These are phyloP conservation scores for Sylvicola fuscatus DNA, from an alignment of 2,888 invertebrate species.

Conservation along the genomic window DNA sequence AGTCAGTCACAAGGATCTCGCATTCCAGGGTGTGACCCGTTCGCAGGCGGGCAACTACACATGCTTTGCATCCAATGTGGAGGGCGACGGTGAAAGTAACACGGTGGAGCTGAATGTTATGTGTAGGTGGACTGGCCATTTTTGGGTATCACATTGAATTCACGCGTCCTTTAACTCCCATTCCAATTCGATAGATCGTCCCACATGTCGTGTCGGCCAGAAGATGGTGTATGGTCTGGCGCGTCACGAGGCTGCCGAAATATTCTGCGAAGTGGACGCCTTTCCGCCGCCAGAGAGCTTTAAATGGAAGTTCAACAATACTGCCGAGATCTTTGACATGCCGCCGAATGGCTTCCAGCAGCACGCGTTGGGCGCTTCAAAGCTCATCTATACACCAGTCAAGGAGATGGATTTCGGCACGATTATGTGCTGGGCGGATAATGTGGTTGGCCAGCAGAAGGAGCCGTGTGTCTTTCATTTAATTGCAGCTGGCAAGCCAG, in stretches of 20 bases:
- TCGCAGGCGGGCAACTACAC: constrained; percentile 72
- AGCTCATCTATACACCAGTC: constrained; percentile 55
- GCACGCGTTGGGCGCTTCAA: constrained; percentile 34
- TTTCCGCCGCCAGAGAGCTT: constrained; percentile 66
- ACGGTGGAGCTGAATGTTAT: constrained; percentile 66
- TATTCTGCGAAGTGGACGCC: constrained; percentile 67
- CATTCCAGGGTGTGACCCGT: constrained; percentile 57
- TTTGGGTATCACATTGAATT: no score
- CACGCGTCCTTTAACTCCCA: no score
- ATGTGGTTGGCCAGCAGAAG: constrained; percentile 45
- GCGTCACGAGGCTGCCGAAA: constrained; percentile 55
- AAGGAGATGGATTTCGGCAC: constrained; percentile 58
- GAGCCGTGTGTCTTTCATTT: constrained; percentile 59
- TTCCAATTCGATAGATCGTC: constrained; percentile 43
- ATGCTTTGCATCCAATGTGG: constrained; percentile 77
- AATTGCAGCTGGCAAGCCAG: constrained; percentile 58
- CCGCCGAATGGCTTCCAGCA: constrained; percentile 41
- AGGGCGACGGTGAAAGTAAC: constrained; percentile 73
- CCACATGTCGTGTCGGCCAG: constrained; percentile 53
- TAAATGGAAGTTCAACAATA: constrained; percentile 80
- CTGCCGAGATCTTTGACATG: constrained; percentile 59
- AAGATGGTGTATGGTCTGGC: constrained; percentile 68
- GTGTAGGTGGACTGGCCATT: no score
- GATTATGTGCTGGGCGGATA: constrained; percentile 54
- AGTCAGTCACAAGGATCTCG: constrained; percentile 62